Evolutionary conservation across 2,888 invertebrate species (phyloP).

Genomic region (Trichogramma dendrolimi): DNA sequence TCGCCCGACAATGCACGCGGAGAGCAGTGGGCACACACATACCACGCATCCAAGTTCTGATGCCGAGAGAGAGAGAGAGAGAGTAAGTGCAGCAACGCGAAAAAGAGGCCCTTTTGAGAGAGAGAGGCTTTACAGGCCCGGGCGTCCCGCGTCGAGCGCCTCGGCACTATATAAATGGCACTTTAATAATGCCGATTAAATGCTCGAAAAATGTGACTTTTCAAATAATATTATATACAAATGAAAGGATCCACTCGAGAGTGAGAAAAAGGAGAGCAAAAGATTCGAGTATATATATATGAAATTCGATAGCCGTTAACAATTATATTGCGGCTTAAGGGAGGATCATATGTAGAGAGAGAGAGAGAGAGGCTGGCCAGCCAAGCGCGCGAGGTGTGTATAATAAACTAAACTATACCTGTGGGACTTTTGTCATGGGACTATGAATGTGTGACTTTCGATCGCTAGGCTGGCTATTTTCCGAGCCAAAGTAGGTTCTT

Average conservation of each 20-base stretch:
- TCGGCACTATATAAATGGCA: slow-evolving; percentile 3
- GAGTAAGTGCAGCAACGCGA: background rate
- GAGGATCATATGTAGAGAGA: too few species aligned
- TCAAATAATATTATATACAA: too few species aligned
- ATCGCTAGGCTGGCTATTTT: too few species aligned
- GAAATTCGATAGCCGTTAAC: slow-evolving; percentile 13
- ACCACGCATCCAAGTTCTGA: background rate
- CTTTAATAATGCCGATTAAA: slow-evolving; percentile 21
- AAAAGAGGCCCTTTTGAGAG: background rate
- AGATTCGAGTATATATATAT: background rate
- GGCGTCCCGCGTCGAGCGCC: background rate
- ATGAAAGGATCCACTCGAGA: too few species aligned
- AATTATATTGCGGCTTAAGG: too few species aligned
- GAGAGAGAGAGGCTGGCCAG: too few species aligned
- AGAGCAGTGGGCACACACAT: background rate
- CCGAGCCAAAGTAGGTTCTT: too few species aligned
- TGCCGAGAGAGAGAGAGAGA: background rate
- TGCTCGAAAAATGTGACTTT: background rate
- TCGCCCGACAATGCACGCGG: background rate
- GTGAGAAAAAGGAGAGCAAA: too few species aligned
- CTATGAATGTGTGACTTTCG: too few species aligned
- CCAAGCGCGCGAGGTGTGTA: too few species aligned
- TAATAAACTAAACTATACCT: too few species aligned
- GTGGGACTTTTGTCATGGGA: too few species aligned
- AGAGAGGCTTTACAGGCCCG: background rate